Evolutionary conservation across 2,113 vertebrate genomes (phyloP), one percentile per base, ranked within the genome.

Genomic region (Bambusicola thoracicus): DNA sequence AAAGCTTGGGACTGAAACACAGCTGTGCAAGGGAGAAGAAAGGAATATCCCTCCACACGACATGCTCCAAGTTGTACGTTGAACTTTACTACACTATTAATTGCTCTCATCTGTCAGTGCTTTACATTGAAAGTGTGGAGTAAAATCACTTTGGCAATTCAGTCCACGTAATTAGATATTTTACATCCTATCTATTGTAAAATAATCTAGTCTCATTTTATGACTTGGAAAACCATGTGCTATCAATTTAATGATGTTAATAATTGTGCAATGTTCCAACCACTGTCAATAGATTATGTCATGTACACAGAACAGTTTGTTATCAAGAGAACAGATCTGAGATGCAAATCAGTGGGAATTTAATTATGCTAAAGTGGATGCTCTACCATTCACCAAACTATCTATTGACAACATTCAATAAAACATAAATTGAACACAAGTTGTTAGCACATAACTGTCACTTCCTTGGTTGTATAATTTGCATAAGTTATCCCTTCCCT

Each of bases 191-290:
- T 65, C 62, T 51, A 78, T 90, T 95, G 86, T 46, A 72, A 80
- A 96, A 79, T 73, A 85, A 94, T 89, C 51, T 85, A 70, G 72
- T 62, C 66, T 87, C 44, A 32, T 38, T 95, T 95, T 86, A 76
- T 55, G 81, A 56, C 67, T 94, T 85, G 46, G 34, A 21, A 94
- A 61, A 67, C 69, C 85, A 89, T 94, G 94, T 62, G 68, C 62
- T 93, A 53, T 80, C 66, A 87, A 80, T 86, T 89, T 85, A 40
- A 59, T 85, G 80, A 79, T 94, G 82, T 89, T 91, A 95, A 81
- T 91, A 81, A 89, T 77, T 77, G 53, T 79, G 49, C 46, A 62
- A 44, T 21, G 81, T 48, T 74, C 91, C 9, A 53, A 78, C 59
- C 41, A 84, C 83, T 88, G 93, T 82, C 83, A 93, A 58, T 79